phyloP scores from a whole-genome alignment of 1,140 invertebrate genomes.

The Gryllus bimaculatus region DNA sequence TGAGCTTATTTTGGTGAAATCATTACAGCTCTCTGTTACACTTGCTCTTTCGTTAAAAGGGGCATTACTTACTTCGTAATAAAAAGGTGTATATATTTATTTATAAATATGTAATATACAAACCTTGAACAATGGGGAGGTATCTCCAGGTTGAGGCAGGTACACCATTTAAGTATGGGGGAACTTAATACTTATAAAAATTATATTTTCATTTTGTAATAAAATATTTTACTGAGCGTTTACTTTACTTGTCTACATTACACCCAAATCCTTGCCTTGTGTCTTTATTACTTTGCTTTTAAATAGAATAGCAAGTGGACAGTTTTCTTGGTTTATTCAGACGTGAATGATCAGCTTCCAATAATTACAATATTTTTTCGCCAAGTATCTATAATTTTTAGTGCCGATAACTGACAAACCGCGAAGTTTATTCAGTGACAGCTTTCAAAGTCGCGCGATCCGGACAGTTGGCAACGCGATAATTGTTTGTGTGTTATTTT shows the following conservation, averaged over 20 bases:
- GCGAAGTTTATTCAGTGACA: no score
- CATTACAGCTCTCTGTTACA: background rate
- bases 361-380: no score
- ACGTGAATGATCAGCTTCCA: no score
- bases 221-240: slow-evolving; percentile 2
- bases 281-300: background rate
- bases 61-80: background rate
- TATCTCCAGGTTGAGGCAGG: background rate
- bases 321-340: no score
- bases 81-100: background rate
- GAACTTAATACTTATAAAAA: background rate
- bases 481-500: no score
- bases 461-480: no score
- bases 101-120: slow-evolving; percentile 2
- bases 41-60: background rate
- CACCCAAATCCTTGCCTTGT: background rate
- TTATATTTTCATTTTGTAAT: background rate
- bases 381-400: no score
- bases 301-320: no score
- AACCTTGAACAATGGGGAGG: background rate
- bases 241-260: background rate
- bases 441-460: no score
- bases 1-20: slow-evolving; percentile 5
- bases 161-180: background rate
- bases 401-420: no score